These are phyloP conservation scores for Martes flavigula DNA, from an alignment of 2,797 vertebrate species.

Conservation along the genomic window DNA sequence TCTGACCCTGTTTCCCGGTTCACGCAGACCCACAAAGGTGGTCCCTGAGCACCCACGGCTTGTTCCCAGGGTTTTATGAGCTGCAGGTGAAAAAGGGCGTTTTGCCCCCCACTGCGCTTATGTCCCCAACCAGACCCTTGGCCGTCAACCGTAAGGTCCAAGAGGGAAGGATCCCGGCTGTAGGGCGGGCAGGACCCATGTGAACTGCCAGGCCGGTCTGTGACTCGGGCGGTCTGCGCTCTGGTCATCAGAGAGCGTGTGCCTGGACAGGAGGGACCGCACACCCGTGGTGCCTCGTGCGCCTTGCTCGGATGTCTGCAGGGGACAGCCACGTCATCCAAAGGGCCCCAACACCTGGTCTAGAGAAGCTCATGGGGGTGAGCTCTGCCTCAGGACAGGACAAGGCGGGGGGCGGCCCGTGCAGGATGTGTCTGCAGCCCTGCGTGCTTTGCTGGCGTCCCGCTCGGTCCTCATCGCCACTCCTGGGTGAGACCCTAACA, in stretches of 20 bases:
- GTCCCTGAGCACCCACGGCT: fast-evolving
- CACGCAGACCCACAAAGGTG: not conserved
- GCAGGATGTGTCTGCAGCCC: fast-evolving
- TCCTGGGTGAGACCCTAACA: fast-evolving
- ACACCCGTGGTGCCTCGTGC: fast-evolving
- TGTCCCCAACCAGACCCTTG: fast-evolving
- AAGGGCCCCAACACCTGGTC: too few relatives aligned
- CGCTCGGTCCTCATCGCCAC: fast-evolving
- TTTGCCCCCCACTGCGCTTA: fast-evolving
- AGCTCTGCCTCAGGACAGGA: not conserved
- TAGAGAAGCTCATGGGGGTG: not conserved
- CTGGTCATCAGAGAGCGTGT: fast-evolving
- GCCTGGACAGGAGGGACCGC: too few relatives aligned
- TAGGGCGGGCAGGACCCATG: fast-evolving
- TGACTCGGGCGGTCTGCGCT: too few relatives aligned
- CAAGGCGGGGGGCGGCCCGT: too few relatives aligned
- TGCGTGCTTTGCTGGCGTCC: fast-evolving
- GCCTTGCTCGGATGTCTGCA: fast-evolving
- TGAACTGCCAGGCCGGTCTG: fast-evolving
- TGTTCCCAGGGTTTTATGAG: not conserved
- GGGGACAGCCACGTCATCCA: fast-evolving
- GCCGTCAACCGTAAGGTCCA: not conserved
- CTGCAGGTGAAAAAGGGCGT: too few relatives aligned
- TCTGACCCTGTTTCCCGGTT: not conserved
- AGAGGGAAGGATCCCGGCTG: fast-evolving